Evolutionary conservation across 2,797 vertebrate species (phyloP), one percentile per base, ranked within the genome.

Genomic region (Cichlasoma orientale): DNA sequence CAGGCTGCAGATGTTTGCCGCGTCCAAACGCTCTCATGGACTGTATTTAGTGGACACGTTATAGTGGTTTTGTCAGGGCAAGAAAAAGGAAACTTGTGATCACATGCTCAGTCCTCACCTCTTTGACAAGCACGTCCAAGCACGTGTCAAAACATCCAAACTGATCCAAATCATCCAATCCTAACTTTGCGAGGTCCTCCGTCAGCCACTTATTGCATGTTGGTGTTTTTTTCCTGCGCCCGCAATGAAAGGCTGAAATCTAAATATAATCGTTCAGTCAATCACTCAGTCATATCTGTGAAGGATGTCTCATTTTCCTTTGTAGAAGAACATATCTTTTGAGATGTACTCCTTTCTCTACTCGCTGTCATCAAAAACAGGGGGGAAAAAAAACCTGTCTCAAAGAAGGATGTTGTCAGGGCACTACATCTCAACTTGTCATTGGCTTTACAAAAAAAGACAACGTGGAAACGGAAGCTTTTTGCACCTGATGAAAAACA

Each of bases 101-200:
- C 59, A 75, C 70, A 74, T 58, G 57, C 84, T 73, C 31, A 61
- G 8, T 72, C 75, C 74, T 72, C 66, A 23, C 74, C 74, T 78
- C 58, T 27, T 33, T 11, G 21, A 47, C 82, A 71, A 89, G 79
- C 54, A 29, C 59, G 13, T 68, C 41, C 41, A 50, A 68, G 18
- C 41, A 68, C 13, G 41, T 68, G 41, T 89, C 77, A 82, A 72
- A 80, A 78, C 75, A 78, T 82, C 68, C 74, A 68, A 50, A 83
- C 47, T 10, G 3, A 83, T 38, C 83, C 76, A 74, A 80, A 70
- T 73, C 72, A 74, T 33, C 66, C 80, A 76, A 61, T 83, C 54
- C 55, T 54, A 25, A 73, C 72, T 56, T 23, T 2, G 14, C n/a
- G 50, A 76, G 89, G 86, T 93, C 84, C 74, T 78, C 69, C n/a